phyloP scores from a whole-genome alignment of 1,140 invertebrate species.

The Homarus americanus region DNA sequence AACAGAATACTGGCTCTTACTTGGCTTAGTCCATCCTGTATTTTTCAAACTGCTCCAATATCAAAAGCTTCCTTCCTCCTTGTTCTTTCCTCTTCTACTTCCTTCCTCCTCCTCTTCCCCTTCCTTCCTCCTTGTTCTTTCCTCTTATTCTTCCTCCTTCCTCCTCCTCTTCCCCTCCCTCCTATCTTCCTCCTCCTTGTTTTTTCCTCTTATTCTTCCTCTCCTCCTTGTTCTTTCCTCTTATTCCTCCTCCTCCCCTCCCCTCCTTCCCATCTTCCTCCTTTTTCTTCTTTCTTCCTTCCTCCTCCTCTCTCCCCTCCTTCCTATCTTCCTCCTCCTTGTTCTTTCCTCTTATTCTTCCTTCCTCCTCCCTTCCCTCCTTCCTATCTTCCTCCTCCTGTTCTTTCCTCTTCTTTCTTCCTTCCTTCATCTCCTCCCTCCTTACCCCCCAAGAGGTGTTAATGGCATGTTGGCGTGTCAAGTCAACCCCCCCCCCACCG shows the following conservation, averaged over 20 bases:
- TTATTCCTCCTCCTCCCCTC: too few species aligned
- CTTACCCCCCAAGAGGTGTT: background rate
- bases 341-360: background rate
- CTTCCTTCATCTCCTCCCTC: background rate
- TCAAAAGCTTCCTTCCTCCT: too few species aligned
- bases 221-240: too few species aligned
- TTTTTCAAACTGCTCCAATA: too few species aligned
- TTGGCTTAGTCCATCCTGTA: too few species aligned
- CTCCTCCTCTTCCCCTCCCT: too few species aligned
- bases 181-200: too few species aligned
- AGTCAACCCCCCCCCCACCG: background rate
- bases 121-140: background rate
- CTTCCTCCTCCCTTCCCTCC: background rate
- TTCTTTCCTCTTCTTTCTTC: background rate
- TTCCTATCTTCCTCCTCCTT: background rate
- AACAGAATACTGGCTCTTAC: too few species aligned
- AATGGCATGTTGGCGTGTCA: background rate
- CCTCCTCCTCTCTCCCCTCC: background rate
- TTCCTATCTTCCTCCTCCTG: too few species aligned
- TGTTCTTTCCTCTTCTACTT: too few species aligned
- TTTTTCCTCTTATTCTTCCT: too few species aligned
- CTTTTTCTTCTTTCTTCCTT: background rate
- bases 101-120: background rate
- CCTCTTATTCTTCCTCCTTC: too few species aligned
- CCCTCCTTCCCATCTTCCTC: background rate